Conservation (phyloP, 2,888 invertebrate species). For the Melanostoma mellinum region DNA sequence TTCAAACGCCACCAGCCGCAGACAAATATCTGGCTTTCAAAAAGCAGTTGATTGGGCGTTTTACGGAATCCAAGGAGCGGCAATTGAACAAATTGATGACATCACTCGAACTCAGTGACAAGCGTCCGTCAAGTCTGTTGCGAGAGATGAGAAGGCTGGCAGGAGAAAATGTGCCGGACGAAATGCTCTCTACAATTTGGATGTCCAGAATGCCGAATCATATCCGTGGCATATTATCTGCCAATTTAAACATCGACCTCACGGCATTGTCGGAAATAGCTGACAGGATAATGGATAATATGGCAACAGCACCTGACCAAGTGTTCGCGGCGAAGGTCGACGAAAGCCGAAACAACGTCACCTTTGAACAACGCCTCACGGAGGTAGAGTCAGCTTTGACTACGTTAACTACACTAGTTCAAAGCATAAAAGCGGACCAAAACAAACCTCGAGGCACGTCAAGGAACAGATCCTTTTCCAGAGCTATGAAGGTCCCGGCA, state of each 20-base stretch:
- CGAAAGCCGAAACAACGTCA: too few relatives aligned
- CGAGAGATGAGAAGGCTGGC: not conserved
- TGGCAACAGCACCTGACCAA: too few relatives aligned
- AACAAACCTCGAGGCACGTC: too few relatives aligned
- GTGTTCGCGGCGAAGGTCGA: too few relatives aligned
- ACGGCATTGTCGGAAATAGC: not conserved
- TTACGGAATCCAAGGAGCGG: slow-evolving; percentile 9
- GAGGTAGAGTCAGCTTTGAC: too few relatives aligned
- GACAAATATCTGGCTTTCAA: slow-evolving; percentile 23
- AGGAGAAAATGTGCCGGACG: not conserved
- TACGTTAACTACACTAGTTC: too few relatives aligned
- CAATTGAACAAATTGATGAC: slow-evolving; percentile 9
- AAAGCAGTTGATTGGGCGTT: not conserved
- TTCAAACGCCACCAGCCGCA: not conserved
- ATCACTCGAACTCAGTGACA: slow-evolving; percentile 1
- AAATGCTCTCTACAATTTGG: too few relatives aligned
- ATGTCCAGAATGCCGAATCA: not conserved
- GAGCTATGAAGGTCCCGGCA: too few relatives aligned
- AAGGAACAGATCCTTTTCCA: too few relatives aligned
- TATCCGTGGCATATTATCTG: not conserved
- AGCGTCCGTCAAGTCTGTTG: slow-evolving; percentile 1
- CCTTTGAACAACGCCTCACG: too few relatives aligned
- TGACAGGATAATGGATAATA: not conserved
- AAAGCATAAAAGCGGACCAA: too few relatives aligned
- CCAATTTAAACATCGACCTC: not conserved